Conservation (phyloP, 1,140 invertebrate genomes). For the Asbolus verrucosus region DNA sequence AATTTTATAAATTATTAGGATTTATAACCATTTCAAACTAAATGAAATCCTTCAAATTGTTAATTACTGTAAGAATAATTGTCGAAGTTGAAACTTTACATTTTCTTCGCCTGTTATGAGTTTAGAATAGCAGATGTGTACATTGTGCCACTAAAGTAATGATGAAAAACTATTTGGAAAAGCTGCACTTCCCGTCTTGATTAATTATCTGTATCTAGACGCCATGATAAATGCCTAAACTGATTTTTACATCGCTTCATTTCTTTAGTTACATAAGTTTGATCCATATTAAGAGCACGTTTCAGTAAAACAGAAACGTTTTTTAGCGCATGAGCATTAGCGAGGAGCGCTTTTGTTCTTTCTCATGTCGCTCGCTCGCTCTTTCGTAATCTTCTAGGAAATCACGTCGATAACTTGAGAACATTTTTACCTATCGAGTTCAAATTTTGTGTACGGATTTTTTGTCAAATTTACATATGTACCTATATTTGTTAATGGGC, state of each 20-base stretch:
- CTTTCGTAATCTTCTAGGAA: no score
- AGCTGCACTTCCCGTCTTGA: constrained; percentile 24
- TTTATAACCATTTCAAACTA: constrained; percentile 23
- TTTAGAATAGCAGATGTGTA: constrained; percentile 30
- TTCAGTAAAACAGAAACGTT: no score
- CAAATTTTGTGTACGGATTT: no score
- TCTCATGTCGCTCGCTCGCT: no score
- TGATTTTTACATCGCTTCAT: constrained; percentile 14
- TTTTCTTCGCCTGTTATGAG: constrained; percentile 33
- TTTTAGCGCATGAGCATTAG: no score
- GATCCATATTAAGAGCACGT: constrained; percentile 7
- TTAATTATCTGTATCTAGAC: constrained; percentile 21
- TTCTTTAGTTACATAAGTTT: constrained; percentile 21
- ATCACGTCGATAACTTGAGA: no score
- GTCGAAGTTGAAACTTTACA: constrained; percentile 26
- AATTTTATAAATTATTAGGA: constrained; percentile 34
- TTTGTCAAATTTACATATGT: no score
- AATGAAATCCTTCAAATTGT: constrained; percentile 33
- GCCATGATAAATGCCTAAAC: no score
- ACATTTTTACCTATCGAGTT: no score
- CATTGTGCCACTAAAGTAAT: constrained; percentile 16
- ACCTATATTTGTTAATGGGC: no score
- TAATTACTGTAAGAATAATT: constrained; percentile 35
- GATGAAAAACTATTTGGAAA: constrained; percentile 32
- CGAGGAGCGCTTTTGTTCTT: no score